Percentiles rank a stretch among this genome's conserved stretches.
These are phyloP conservation scores for Aethina tumida DNA, from an alignment of 1,140 invertebrate species.

Conservation along the genomic window DNA sequence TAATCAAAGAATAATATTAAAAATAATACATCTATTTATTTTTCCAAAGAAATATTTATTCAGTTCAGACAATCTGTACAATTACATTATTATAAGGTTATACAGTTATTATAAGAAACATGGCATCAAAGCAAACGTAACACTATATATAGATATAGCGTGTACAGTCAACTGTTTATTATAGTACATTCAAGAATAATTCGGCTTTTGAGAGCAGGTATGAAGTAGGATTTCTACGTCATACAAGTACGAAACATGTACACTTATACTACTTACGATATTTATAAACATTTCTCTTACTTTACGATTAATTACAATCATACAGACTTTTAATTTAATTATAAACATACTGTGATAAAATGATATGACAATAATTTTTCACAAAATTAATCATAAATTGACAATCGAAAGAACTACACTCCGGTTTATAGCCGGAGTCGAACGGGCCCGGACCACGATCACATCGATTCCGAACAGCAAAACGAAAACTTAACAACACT, in stretches of 20 bases:
- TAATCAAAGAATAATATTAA: too few relatives aligned
- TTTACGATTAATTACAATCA: conserved; percentile 20
- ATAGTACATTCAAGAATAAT: conserved; percentile 31
- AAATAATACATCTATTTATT: background rate
- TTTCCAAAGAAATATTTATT: conserved; percentile 39
- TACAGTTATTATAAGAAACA: conserved; percentile 38
- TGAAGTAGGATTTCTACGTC: conserved; percentile 21
- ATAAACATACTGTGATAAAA: conserved; percentile 11
- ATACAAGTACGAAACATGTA: conserved; percentile 27
- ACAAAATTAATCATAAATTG: too few relatives aligned
- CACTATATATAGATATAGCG: conserved; percentile 30
- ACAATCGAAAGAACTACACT: too few relatives aligned
- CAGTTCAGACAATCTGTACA: conserved; percentile 39
- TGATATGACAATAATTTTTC: conserved; percentile 18
- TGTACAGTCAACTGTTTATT: conserved; percentile 27
- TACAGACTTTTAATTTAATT: conserved; percentile 14
- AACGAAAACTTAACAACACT: conserved; percentile 20
- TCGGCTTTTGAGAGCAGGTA: conserved; percentile 29
- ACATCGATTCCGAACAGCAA: conserved; percentile 16
- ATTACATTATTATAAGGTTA: conserved; percentile 37
- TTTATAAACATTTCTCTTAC: conserved; percentile 29
- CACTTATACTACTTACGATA: conserved; percentile 28
- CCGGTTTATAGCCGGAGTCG: too few relatives aligned
- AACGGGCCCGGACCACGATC: conserved; percentile 5
- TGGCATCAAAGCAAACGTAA: conserved; percentile 36